phyloP scores from a whole-genome alignment of 1,140 invertebrate species.

The Anthonomus grandis region DNA sequence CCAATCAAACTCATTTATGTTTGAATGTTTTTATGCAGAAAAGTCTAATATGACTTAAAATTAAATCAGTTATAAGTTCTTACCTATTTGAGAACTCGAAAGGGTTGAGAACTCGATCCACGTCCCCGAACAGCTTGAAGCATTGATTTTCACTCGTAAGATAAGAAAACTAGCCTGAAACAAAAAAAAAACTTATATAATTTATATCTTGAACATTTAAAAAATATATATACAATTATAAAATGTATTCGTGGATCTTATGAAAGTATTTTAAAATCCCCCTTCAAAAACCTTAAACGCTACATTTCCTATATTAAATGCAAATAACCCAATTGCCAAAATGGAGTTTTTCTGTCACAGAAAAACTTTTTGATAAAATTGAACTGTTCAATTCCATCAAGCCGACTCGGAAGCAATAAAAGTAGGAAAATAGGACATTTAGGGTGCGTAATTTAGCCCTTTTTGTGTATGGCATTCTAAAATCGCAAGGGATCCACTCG shows the following conservation, averaged over 20 bases:
- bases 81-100: constrained; percentile 51
- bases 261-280: too few relatives aligned
- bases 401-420: not conserved
- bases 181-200: constrained; percentile 33
- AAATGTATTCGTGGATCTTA: too few relatives aligned
- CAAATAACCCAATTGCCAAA: not conserved
- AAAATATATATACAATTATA: too few relatives aligned
- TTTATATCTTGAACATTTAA: too few relatives aligned
- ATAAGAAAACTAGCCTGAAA: constrained; percentile 44
- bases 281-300: too few relatives aligned
- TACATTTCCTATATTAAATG: too few relatives aligned
- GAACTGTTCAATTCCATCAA: constrained; percentile 1
- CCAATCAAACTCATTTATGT: too few relatives aligned
- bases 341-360: not conserved
- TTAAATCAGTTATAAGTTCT: constrained; percentile 1
- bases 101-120: constrained; percentile 49
- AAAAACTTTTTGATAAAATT: constrained; percentile 4
- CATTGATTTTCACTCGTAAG: constrained; percentile 43
- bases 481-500: not conserved
- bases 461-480: constrained; percentile 5
- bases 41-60: too few relatives aligned
- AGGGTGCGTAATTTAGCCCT: not conserved
- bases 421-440: not conserved
- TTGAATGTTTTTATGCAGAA: too few relatives aligned
- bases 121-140: constrained; percentile 51